Evolutionary conservation across 2,888 invertebrate species (phyloP).

Genomic region (Zelleria hepariella): DNA sequence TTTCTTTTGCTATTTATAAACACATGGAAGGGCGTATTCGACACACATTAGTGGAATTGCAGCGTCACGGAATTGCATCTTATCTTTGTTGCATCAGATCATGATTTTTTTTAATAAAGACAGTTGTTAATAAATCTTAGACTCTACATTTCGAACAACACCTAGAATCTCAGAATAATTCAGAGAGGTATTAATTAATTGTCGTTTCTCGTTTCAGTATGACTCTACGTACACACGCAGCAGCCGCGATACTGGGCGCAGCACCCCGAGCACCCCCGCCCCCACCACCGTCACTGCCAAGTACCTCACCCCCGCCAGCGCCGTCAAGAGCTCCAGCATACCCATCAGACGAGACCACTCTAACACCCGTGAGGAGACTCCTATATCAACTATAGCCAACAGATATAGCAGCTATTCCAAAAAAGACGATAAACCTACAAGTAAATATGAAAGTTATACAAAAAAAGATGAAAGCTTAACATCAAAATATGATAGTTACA

Average conservation of each 20-base stretch:
- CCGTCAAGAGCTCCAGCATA: slow-evolving; percentile 64
- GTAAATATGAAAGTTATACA: slow-evolving; percentile 6
- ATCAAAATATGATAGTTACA: slow-evolving; percentile 25
- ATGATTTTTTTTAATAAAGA: no score
- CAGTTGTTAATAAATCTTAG: no score
- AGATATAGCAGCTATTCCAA: slow-evolving; percentile 46
- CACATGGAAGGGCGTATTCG: no score
- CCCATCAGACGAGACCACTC: slow-evolving; percentile 50
- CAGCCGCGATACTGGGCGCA: slow-evolving; percentile 40
- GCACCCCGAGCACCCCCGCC: slow-evolving; percentile 47
- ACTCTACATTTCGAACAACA: no score
- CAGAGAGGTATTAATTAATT: neutral
- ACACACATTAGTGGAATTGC: no score
- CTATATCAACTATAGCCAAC: slow-evolving; percentile 53
- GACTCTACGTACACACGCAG: slow-evolving; percentile 52
- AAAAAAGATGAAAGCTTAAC: slow-evolving; percentile 22
- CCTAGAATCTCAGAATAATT: neutral
- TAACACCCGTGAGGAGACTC: slow-evolving; percentile 45
- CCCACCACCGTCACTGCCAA: slow-evolving; percentile 62
- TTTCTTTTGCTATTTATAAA: no score
- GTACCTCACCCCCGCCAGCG: slow-evolving; percentile 49
- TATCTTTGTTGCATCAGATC: no score
- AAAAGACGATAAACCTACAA: slow-evolving; percentile 21
- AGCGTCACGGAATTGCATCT: no score
- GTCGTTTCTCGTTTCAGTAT: slow-evolving; percentile 44